Conservation (phyloP, 2,888 invertebrate species). For the Folsomia candida region DNA sequence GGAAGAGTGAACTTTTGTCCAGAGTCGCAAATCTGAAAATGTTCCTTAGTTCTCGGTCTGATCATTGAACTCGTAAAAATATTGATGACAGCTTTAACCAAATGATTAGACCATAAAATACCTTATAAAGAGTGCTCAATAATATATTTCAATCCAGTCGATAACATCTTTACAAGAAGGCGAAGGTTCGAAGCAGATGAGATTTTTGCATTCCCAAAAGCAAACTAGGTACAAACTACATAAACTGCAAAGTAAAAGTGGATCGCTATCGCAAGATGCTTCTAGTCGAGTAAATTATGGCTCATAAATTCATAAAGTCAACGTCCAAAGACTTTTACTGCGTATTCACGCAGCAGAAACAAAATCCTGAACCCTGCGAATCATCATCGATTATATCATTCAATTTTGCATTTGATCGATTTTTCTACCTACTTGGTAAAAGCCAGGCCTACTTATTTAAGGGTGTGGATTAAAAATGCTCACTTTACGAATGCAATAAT, state of each 20-base stretch:
- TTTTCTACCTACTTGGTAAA: not conserved
- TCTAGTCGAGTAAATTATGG: conserved; percentile 1
- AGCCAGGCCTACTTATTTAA: not conserved
- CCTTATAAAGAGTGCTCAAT: not conserved
- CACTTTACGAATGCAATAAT: too few relatives aligned
- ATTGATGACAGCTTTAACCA: not conserved
- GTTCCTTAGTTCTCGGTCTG: too few relatives aligned
- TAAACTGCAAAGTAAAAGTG: not conserved
- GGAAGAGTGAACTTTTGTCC: too few relatives aligned
- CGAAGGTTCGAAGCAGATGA: too few relatives aligned
- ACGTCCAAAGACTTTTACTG: not conserved
- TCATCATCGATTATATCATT: not conserved
- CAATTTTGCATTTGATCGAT: not conserved
- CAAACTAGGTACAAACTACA: not conserved
- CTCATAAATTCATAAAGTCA: not conserved
- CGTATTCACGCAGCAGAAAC: not conserved
- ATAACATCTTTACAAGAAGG: too few relatives aligned
- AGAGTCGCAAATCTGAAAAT: too few relatives aligned
- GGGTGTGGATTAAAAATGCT: too few relatives aligned
- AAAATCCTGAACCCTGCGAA: not conserved
- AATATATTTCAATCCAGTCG: not conserved
- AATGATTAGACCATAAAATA: not conserved
- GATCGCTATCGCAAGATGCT: too few relatives aligned
- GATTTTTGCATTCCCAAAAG: not conserved
- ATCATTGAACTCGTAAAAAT: not conserved